Base-by-base conservation (phyloP, 2,113 vertebrate species). In the Chloebia gouldiae region DNA sequence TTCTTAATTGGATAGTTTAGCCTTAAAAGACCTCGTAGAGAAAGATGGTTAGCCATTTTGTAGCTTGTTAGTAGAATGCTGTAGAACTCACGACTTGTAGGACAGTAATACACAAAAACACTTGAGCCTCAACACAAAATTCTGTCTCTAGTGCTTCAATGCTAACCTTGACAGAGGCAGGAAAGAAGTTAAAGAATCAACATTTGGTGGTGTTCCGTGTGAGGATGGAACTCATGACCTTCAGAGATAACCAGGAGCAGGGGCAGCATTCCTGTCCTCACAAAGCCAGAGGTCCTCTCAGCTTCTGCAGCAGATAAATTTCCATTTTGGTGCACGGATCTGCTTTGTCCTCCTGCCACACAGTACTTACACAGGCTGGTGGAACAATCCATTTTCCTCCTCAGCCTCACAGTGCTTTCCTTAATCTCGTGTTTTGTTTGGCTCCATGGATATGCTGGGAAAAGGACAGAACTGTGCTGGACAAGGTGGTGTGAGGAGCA, bases 241-340 rank as follows among this genome's bases (percentile, higher is more conserved):
- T 59, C 23, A 59, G n/a, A 24, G 22, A 24, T 25, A 15, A 78
- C 19, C n/a, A 75, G 69, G 75, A 82, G 39, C 15, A 33, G 47
- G 6, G 69, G 65, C 70, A 81, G 69, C 45, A 3, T 51, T 53
- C 23, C 81, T 92, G 78, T 45, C 25, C 37, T 24, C n/a, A 21
- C 19, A 44, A 31, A 57, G 60, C 45, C 59, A 30, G 44, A 53
- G 75, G 50, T 83, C 49, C 80, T 63, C 63, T 37, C 20, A 3
- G 39, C 47, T 13, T 24, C 31, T 1, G 1, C 0, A 7, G 49
- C 72, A 27, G 54, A 59, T 31, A 37, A 53, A 66, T 54, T 40
- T 42, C 68, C 35, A 12, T 68, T 49, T 54, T 17, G 10, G 35
- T 24, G 7, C 35, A 25, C 0, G 0, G 40, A 13, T 69, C 42